Base-by-base conservation (phyloP, 2,888 invertebrate species). In the Caenorhabditis macrosperma region DNA sequence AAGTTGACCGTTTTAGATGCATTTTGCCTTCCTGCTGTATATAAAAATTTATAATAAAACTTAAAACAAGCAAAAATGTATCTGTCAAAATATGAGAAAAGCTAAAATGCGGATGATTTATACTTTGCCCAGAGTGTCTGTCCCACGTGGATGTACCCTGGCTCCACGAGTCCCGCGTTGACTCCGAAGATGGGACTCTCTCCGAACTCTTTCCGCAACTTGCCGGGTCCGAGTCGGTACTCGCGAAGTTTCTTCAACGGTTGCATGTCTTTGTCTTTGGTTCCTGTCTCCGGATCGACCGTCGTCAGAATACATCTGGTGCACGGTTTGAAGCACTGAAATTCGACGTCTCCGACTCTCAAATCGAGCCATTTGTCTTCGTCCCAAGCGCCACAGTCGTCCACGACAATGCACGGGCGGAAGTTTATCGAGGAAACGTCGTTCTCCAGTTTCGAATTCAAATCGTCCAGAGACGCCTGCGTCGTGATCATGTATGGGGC, bases 321-420 rank as follows among this genome's bases (percentile, higher is more conserved):
- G 66, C 89, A 88, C 15, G 89, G 89, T 59, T 87, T 87, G 82
- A 83, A 88, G 63, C 88, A 89, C 46, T 85, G 84, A 60, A 89
- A 76, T 54, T 88, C 71, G 3, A 81, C 83, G 6, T 84, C 85
- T 9, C 89, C 89, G n/a, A 89, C 82, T 2, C 84, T 82, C 28
- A 89, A 55, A 33, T 88, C 84, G 30, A 82, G 68, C 89, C 89
- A 89, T 46, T 75, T 76, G 52, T 89, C 89, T 44, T 89, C 89
- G 54, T 88, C 88, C 83, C 84, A 89, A 0, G 88, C 84, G 0
- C 74, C 63, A 38, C 82, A 84, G 17, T 82, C 82, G 17, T 83
- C 81, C 22, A 89, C 82, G 17, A 88, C 86, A 26, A 89, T 87
- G 57, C 77, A 81, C n/a, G 87, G 86, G 24, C 89, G 89, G 82